Percentiles rank a stretch among this genome's conserved stretches.
phyloP scores from a whole-genome alignment of 2,113 vertebrate species.

The Protomyctophum bolini region DNA sequence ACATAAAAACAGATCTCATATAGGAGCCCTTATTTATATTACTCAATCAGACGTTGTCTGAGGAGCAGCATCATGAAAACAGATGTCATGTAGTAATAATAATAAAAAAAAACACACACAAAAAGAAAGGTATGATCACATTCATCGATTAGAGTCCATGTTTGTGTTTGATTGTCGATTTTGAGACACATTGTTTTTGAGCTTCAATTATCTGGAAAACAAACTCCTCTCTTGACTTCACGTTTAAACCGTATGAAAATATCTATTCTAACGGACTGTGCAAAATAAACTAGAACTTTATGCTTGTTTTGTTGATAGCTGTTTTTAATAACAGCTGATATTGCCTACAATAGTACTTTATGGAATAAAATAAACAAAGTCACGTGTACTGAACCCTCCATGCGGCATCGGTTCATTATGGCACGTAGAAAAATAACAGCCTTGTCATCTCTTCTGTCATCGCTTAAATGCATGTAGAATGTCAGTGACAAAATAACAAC shows the following conservation, averaged over 20 bases:
- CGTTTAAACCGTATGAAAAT: slow-evolving; percentile 38
- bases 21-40: slow-evolving; percentile 71
- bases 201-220: slow-evolving; percentile 24
- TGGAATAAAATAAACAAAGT: slow-evolving; percentile 34
- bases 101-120: background rate
- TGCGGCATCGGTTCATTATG: slow-evolving; percentile 35
- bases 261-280: slow-evolving; percentile 48
- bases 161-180: slow-evolving; percentile 73
- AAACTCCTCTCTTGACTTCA: slow-evolving; percentile 22
- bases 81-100: slow-evolving; percentile 23
- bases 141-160: slow-evolving; percentile 60
- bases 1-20: slow-evolving; percentile 38
- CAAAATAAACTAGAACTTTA: slow-evolving; percentile 49
- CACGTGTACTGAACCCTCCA: slow-evolving; percentile 30
- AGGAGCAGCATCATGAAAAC: slow-evolving; percentile 65
- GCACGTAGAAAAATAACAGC: slow-evolving; percentile 56
- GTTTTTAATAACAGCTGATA: slow-evolving; percentile 14
- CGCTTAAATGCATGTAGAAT: slow-evolving; percentile 12
- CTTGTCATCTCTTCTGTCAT: slow-evolving; percentile 25
- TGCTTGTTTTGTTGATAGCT: slow-evolving; percentile 6
- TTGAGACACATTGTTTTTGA: slow-evolving; percentile 48
- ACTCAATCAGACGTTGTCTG: slow-evolving; percentile 60
- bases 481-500: slow-evolving; percentile 19
- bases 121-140: slow-evolving; percentile 65
- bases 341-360: slow-evolving; percentile 12